Evolutionary conservation across 2,888 invertebrate species (phyloP), one percentile per base, ranked within the genome.

Genomic region (Podabrus alpinus): DNA sequence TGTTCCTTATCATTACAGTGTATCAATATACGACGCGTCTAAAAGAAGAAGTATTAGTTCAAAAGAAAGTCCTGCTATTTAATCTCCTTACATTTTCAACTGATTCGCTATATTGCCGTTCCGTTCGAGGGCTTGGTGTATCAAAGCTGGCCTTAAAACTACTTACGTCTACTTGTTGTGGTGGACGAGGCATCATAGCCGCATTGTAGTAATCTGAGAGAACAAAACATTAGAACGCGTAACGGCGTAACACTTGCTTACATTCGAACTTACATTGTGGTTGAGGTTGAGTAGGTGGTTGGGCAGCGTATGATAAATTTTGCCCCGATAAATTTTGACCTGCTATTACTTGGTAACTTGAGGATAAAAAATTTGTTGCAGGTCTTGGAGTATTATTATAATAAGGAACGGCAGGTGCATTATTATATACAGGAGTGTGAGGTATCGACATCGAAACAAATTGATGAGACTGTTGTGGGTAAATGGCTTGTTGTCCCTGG

Each of bases 1-100:
- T 85, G 85, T 66, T 84, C 83, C 76, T 85, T 86, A 76, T 86
- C 85, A 29, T 82, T 80, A 68, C 86, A 79, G 21, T 79, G 75
- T 80, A 89, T 89, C 74, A 90, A 81, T 82, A 88, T 87, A 60
- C 88, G 82, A 75, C 88, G 84, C 84, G 90, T 86, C 88, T 88
- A 77, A 45, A 83, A 82, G 70, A 62, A 59, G 69, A 70, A 25
- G 45, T 13, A 16, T 5, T 24, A 4, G 16, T n/a, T 66, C n/a
- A 19, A 67, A 17, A 62, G 25, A 61, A 67, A 17, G 13, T 25
- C 21, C n/a, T 66, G 7, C 17, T 74, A 68, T n/a, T n/a, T n/a
- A n/a, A 21, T 59, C 29, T 68, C 72, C 71, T 75, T 82, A 88
- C 87, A 83, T 85, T 87, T 81, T 88, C 88, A 17, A 87, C 86